Evolutionary conservation across 2,113 vertebrate genomes (phyloP).

Genomic region (Baryphthengus martii): DNA sequence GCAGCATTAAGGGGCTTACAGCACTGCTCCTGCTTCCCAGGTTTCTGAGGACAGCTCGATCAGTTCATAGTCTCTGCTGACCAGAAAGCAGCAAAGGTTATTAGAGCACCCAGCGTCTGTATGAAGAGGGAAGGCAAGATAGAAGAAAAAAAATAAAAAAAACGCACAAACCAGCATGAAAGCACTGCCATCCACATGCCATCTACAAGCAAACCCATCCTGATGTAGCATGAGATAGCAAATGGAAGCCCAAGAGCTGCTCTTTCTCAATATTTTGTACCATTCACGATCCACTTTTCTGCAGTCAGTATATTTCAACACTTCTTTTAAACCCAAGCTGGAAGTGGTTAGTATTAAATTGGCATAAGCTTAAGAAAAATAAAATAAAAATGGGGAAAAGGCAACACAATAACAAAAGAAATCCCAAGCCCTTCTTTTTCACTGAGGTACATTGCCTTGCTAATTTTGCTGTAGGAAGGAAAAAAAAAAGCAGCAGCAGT

Average conservation of each 20-base stretch:
- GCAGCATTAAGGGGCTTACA: background rate
- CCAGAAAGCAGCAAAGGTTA: background rate
- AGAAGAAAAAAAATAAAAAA: background rate
- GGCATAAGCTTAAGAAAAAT: background rate
- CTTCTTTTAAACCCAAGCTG: background rate
- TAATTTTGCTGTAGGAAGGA: background rate
- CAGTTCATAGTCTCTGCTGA: background rate
- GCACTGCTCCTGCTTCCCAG: background rate
- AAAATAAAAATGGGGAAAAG: background rate
- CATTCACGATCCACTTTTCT: background rate
- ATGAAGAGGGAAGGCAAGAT: background rate
- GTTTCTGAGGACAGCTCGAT: background rate
- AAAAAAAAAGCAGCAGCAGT: background rate
- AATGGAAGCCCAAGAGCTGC: background rate
- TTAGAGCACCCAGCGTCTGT: background rate
- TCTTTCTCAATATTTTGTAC: background rate
- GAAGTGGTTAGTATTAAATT: background rate
- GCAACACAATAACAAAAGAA: background rate
- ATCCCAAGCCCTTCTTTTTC: background rate
- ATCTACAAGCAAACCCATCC: background rate
- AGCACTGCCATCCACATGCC: background rate
- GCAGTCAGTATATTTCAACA: background rate
- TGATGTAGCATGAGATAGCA: background rate
- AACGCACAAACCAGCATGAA: background rate
- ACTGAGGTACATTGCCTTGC: background rate